Conservation (phyloP, 2,888 invertebrate genomes). For the Drosophila bunnanda region DNA sequence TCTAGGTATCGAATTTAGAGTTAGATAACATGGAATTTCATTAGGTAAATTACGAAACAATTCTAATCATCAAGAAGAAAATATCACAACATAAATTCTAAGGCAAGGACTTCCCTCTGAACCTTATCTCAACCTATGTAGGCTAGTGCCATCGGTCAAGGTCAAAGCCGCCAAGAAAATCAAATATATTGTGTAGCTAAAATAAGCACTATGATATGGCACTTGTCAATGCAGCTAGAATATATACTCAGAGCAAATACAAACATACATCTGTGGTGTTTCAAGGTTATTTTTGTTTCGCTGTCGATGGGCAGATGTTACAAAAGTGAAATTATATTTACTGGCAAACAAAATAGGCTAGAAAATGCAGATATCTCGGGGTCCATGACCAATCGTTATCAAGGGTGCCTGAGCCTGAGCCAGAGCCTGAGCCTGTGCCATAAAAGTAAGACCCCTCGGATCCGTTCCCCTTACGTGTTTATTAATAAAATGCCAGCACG, state of each 20-base stretch:
- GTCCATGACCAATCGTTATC: conserved; percentile 66
- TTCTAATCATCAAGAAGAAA: too few species aligned
- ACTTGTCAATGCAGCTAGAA: conserved; percentile 21
- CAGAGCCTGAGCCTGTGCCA: conserved; percentile 31
- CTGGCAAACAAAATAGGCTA: conserved; percentile 24
- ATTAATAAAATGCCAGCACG: conserved; percentile 49
- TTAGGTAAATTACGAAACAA: too few species aligned
- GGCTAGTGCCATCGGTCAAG: conserved; percentile 54
- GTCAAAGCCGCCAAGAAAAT: conserved; percentile 39
- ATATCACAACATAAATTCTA: not conserved
- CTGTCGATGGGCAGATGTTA: conserved; percentile 30
- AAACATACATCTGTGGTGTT: conserved; percentile 14
- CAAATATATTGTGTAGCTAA: conserved; percentile 39
- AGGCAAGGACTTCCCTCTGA: not conserved
- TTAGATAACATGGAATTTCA: conserved; percentile 52
- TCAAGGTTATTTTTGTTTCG: conserved; percentile 53
- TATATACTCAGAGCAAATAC: conserved; percentile 7
- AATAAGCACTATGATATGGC: conserved; percentile 47
- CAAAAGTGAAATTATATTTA: conserved; percentile 59
- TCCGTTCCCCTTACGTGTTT: conserved; percentile 56
- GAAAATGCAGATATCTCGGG: conserved; percentile 3
- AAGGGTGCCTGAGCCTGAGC: conserved; percentile 40
- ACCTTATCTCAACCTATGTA: not conserved
- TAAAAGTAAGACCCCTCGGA: conserved; percentile 49
- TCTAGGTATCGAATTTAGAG: conserved; percentile 26